Conservation (phyloP, 2,888 invertebrate genomes). For the Cephus pygmeus region DNA sequence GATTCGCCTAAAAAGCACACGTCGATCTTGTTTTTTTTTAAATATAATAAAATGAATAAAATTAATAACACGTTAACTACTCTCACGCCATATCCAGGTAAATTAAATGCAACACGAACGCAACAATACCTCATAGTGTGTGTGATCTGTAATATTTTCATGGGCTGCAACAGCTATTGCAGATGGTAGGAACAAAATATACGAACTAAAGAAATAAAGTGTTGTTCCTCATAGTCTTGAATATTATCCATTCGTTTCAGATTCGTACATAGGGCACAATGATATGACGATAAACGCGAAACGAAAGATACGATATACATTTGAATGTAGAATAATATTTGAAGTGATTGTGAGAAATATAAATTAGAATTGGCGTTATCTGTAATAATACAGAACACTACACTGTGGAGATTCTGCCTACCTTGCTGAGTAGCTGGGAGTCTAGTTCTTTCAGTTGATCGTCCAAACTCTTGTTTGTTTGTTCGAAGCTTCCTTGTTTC, state of each 20-base stretch:
- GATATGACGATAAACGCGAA: background rate
- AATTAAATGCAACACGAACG: slow-evolving; percentile 39
- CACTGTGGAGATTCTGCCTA: slow-evolving; percentile 58
- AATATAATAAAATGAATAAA: background rate
- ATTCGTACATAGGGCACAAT: background rate
- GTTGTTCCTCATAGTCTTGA: background rate
- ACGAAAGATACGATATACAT: background rate
- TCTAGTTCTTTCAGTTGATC: slow-evolving; percentile 86
- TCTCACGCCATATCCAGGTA: slow-evolving; percentile 21
- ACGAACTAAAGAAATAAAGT: slow-evolving; percentile 23
- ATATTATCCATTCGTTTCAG: background rate
- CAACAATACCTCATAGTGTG: slow-evolving; percentile 52
- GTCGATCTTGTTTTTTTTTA: background rate
- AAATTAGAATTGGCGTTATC: background rate
- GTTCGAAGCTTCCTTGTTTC: slow-evolving; percentile 75
- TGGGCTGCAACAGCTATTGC: slow-evolving; percentile 44
- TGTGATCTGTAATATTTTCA: slow-evolving; percentile 51
- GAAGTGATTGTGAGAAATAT: background rate
- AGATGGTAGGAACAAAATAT: slow-evolving; percentile 26
- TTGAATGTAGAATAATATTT: background rate
- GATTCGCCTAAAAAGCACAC: background rate
- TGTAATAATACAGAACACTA: slow-evolving; percentile 32
- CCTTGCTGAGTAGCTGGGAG: slow-evolving; percentile 77
- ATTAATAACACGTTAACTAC: slow-evolving; percentile 25
- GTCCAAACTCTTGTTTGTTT: slow-evolving; percentile 80